Conservation (phyloP, 2,797 vertebrate genomes). For the Calcarius lapponicus region DNA sequence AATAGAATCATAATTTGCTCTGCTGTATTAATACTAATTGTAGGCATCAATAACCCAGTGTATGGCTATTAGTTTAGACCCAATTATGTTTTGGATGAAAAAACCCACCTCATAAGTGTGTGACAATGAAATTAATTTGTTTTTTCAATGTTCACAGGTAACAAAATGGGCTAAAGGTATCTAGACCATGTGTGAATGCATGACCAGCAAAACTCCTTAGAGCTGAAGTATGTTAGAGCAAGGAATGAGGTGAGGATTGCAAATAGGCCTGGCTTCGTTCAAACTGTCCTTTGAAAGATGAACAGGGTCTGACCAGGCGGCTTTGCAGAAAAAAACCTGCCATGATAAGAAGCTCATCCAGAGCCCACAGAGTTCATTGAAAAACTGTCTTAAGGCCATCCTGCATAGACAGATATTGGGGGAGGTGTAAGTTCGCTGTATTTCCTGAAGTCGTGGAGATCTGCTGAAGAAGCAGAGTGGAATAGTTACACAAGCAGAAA, state of each 20-base stretch:
- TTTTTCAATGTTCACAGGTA: neutral
- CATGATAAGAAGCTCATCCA: neutral
- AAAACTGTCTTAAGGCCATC: neutral
- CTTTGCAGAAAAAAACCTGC: neutral
- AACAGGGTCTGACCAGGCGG: neutral
- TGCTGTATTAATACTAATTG: neutral
- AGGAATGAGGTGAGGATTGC: neutral
- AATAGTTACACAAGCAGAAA: neutral
- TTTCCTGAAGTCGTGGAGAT: neutral
- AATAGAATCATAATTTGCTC: neutral
- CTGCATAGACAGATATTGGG: neutral
- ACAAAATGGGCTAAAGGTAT: neutral
- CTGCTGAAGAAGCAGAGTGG: constrained; percentile 30
- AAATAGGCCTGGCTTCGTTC: neutral
- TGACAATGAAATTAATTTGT: neutral
- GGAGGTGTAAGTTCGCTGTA: neutral
- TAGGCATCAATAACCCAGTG: neutral
- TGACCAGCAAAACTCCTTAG: neutral
- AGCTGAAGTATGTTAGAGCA: neutral
- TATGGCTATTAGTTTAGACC: neutral
- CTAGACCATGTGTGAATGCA: neutral
- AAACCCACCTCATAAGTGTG: accelerated
- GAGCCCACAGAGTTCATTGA: neutral
- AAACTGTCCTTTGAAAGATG: neutral
- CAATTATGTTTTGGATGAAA: neutral